Evolutionary conservation across 2,113 vertebrate genomes (phyloP).

Genomic region (Acanthisitta chloris): DNA sequence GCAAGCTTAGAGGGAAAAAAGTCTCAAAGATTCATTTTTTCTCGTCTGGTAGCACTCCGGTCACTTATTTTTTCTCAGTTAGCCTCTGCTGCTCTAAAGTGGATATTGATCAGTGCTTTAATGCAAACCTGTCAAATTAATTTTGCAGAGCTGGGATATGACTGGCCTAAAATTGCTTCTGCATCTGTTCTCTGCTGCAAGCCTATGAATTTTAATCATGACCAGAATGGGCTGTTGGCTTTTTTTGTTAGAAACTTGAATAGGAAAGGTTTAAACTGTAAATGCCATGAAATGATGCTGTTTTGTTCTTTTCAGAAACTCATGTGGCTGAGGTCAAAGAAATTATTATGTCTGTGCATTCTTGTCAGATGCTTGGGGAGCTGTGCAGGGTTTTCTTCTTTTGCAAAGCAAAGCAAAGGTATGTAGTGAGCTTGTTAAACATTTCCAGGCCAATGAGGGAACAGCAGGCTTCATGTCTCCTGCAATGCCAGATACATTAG

Average conservation of each 20-base stretch:
- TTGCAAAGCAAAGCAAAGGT: slow-evolving; percentile 40
- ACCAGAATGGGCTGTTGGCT: slow-evolving; percentile 88
- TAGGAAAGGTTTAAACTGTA: slow-evolving; percentile 90
- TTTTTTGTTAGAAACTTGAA: slow-evolving; percentile 87
- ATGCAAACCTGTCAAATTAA: slow-evolving; percentile 99
- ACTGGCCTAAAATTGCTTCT: slow-evolving; percentile 96
- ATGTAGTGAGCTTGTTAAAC: slow-evolving; percentile 51
- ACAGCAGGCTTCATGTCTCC: slow-evolving; percentile 14
- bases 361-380: slow-evolving; percentile 76
- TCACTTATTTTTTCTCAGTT: slow-evolving; percentile 99
- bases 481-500: background rate
- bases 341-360: slow-evolving; percentile 84
- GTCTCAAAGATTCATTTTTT: slow-evolving; percentile 99
- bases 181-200: slow-evolving; percentile 85
- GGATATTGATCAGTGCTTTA: slow-evolving; percentile 99
- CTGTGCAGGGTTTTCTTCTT: slow-evolving; percentile 60
- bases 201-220: slow-evolving; percentile 98
- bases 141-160: slow-evolving; percentile 97
- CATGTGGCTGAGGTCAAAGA: slow-evolving; percentile 84
- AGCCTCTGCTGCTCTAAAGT: slow-evolving; percentile 98
- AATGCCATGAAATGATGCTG: slow-evolving; percentile 84
- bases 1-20: slow-evolving; percentile 89
- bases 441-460: slow-evolving; percentile 43
- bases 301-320: slow-evolving; percentile 86
- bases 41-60: slow-evolving; percentile 90